Conservation (phyloP, 2,113 vertebrate genomes). For the Trichechus manatus region DNA sequence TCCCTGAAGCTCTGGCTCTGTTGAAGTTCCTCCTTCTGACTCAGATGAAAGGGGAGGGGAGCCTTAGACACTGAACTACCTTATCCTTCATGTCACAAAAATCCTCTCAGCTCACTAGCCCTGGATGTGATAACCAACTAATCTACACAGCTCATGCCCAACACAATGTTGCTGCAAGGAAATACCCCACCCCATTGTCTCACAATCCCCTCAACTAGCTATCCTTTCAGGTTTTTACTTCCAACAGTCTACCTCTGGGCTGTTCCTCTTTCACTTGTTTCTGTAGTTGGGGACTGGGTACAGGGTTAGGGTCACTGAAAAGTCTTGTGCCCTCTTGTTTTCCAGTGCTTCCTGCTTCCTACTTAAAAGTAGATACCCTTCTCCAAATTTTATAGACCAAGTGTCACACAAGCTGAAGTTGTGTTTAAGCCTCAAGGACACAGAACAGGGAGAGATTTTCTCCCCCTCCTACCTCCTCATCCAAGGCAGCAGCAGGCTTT, state of each 20-base stretch:
- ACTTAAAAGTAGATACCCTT: neutral
- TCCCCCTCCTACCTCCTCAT: neutral
- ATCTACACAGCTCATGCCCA: neutral
- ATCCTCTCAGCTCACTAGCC: rapidly evolving
- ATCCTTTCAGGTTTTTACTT: neutral
- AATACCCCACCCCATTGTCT: rapidly evolving
- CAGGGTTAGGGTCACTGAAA: neutral
- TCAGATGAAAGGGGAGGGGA: neutral
- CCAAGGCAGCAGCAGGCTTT: rapidly evolving
- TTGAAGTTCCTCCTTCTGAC: neutral
- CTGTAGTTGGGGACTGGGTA: too few relatives aligned
- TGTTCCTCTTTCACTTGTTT: neutral
- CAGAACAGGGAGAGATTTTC: neutral
- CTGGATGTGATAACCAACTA: neutral
- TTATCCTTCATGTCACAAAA: neutral
- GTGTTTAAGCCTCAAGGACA: neutral
- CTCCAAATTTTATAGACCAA: neutral
- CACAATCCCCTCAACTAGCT: too few relatives aligned
- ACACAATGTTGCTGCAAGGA: rapidly evolving
- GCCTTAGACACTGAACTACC: neutral
- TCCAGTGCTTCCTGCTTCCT: neutral
- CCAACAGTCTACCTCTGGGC: rapidly evolving
- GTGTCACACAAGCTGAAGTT: neutral
- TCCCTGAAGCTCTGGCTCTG: neutral
- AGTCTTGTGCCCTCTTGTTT: neutral